These are phyloP conservation scores for Drosophila grimshawi DNA, from an alignment of 1,140 invertebrate species.

Conservation along the genomic window DNA sequence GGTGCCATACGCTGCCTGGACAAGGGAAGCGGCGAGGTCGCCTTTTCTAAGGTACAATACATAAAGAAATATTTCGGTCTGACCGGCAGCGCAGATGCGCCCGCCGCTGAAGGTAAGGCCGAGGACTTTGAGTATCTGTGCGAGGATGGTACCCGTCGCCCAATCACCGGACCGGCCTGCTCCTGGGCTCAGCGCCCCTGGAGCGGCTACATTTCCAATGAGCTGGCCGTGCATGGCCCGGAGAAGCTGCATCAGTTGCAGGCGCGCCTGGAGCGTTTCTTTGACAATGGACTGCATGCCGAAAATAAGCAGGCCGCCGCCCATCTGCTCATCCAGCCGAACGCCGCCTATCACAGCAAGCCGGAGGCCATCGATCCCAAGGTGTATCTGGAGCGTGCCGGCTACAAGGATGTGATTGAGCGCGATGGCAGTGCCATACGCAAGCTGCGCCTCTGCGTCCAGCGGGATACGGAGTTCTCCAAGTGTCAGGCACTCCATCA, in stretches of 20 bases:
- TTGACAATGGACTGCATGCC: constrained; percentile 72
- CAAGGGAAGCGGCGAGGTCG: constrained; percentile 91
- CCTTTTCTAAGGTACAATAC: constrained; percentile 93
- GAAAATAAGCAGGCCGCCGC: constrained; percentile 73
- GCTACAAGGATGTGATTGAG: constrained; percentile 92
- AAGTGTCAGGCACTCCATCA: constrained; percentile 89
- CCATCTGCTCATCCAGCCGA: constrained; percentile 86
- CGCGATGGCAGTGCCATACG: constrained; percentile 84
- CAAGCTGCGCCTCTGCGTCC: constrained; percentile 88
- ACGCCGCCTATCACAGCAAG: constrained; percentile 87
- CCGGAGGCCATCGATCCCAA: constrained; percentile 87
- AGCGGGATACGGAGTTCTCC: constrained; percentile 86
- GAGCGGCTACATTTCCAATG: constrained; percentile 90
- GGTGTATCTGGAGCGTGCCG: constrained; percentile 88
- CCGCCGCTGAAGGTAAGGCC: constrained; percentile 84
- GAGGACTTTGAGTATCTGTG: constrained; percentile 91
- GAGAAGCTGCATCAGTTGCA: constrained; percentile 79
- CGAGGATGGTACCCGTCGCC: constrained; percentile 90
- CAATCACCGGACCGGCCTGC: constrained; percentile 89
- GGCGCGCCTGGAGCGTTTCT: constrained; percentile 75
- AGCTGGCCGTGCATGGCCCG: constrained; percentile 85
- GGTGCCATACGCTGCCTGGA: constrained; percentile 93
- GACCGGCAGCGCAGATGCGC: constrained; percentile 54
- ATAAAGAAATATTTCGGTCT: constrained; percentile 91
- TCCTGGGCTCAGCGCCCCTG: constrained; percentile 92